Evolutionary conservation across 2,888 invertebrate genomes (phyloP).

Genomic region (Dynastes hyllus): DNA sequence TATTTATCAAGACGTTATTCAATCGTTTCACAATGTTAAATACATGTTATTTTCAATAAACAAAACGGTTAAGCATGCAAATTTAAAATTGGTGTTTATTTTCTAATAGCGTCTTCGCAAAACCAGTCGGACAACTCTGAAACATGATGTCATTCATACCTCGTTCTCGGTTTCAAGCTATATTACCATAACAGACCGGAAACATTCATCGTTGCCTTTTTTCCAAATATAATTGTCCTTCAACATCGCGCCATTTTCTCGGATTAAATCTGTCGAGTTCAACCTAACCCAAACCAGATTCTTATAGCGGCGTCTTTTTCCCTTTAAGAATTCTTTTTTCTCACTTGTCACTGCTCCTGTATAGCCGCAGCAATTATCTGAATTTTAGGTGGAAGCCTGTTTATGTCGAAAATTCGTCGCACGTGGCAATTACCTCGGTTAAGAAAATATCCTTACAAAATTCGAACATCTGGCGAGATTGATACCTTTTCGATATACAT

Average conservation of each 20-base stretch:
- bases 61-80: slow-evolving; percentile 14
- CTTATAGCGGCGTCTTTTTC: slow-evolving; percentile 32
- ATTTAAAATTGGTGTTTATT: slow-evolving; percentile 55
- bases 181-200: slow-evolving; percentile 59
- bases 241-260: slow-evolving; percentile 53
- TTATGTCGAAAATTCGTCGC: slow-evolving; percentile 29
- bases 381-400: slow-evolving; percentile 2
- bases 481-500: slow-evolving; percentile 12
- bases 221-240: slow-evolving; percentile 54
- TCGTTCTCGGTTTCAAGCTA: slow-evolving; percentile 52
- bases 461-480: slow-evolving; percentile 33
- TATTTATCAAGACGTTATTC: background rate
- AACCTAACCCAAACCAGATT: slow-evolving; percentile 53
- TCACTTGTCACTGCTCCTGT: slow-evolving; percentile 3
- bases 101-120: slow-evolving; percentile 52
- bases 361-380: background rate
- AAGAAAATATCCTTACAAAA: slow-evolving; percentile 19
- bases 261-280: slow-evolving; percentile 37
- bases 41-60: background rate
- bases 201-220: slow-evolving; percentile 59
- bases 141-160: slow-evolving; percentile 59
- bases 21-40: background rate
- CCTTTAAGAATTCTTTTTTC: slow-evolving; percentile 2
- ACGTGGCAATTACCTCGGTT: slow-evolving; percentile 30
- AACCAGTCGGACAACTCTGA: slow-evolving; percentile 57